Percentiles rank a stretch among this genome's conserved stretches.
Conservation (phyloP, 2,113 vertebrate genomes). For the Sialia sialis region DNA sequence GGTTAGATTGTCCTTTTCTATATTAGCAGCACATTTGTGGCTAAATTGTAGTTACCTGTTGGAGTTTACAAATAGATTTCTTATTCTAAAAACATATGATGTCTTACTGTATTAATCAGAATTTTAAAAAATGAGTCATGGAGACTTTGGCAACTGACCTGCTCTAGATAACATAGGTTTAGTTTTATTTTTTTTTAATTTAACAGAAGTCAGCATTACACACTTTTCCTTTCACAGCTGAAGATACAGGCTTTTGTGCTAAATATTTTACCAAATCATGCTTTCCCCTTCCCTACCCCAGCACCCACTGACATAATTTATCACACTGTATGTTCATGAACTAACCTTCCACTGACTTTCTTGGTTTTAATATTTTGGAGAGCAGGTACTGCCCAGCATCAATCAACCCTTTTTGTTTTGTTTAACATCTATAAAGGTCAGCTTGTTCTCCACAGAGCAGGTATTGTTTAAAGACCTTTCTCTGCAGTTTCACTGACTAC, state of each 20-base stretch:
- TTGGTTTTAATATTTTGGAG: conserved; percentile 13
- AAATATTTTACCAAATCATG: neutral
- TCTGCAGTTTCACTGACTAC: conserved; percentile 10
- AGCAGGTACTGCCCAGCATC: conserved; percentile 3
- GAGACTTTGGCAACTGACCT: neutral
- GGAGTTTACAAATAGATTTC: neutral
- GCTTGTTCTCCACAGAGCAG: conserved; percentile 34
- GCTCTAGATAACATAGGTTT: neutral
- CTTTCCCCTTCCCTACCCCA: neutral
- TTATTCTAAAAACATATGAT: neutral
- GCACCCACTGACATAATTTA: neutral
- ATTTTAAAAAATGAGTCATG: neutral
- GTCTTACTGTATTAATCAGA: neutral
- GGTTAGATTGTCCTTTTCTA: neutral
- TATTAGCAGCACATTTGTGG: neutral
- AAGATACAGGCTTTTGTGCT: neutral
- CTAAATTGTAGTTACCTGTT: neutral
- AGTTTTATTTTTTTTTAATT: rapidly evolving
- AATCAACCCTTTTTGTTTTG: conserved; percentile 53
- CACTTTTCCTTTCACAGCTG: neutral
- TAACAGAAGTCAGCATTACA: neutral
- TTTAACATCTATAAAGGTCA: conserved; percentile 55
- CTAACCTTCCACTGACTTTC: neutral
- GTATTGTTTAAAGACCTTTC: conserved; percentile 59
- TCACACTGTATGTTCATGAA: neutral